phyloP scores from a whole-genome alignment of 2,888 invertebrate species.

The Celastrina argiolus region DNA sequence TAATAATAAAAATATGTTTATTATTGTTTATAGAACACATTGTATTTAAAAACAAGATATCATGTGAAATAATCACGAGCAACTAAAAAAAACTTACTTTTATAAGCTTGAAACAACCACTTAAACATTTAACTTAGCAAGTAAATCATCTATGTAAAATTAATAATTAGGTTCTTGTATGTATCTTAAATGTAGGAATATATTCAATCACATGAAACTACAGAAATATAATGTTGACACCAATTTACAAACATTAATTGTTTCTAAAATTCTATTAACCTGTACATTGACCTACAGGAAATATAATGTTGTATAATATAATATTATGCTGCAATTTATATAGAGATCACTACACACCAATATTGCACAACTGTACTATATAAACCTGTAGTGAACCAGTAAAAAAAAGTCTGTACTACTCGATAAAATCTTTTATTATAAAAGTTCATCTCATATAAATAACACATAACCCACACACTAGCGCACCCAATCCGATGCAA shows the following conservation, averaged over 20 bases:
- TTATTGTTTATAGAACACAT: conserved; percentile 7
- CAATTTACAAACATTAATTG: background rate
- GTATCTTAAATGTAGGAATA: background rate
- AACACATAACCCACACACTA: conserved; percentile 73
- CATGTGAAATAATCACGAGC: conserved; percentile 21
- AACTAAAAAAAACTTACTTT: background rate
- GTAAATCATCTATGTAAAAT: background rate
- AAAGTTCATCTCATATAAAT: conserved; percentile 76
- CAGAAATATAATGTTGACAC: background rate
- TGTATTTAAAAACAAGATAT: conserved; percentile 21
- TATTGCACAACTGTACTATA: background rate
- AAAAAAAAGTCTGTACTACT: conserved; percentile 48
- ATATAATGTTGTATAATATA: background rate
- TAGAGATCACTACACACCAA: background rate
- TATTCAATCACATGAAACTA: background rate
- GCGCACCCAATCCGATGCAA: conserved; percentile 34
- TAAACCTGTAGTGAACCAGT: background rate
- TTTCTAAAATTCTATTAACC: background rate
- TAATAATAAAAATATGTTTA: conserved; percentile 21
- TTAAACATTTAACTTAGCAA: background rate
- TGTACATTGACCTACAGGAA: background rate
- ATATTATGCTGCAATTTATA: background rate
- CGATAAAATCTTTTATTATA: conserved; percentile 74
- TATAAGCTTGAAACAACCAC: background rate
- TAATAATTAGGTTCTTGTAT: background rate